phyloP scores from a whole-genome alignment of 2,113 vertebrate species.

The Microcebus tavaratra region DNA sequence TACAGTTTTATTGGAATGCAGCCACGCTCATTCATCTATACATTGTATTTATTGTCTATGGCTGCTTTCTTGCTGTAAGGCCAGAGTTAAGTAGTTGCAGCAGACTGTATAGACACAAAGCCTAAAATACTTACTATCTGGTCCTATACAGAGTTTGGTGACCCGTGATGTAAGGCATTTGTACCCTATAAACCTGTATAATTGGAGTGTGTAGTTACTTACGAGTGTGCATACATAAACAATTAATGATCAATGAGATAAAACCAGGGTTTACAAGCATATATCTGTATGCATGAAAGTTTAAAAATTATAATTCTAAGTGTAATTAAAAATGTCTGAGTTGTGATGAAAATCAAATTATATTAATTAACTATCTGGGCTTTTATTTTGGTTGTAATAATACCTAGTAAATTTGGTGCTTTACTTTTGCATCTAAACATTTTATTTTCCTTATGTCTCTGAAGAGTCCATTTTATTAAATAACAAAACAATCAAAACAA shows the following conservation, averaged over 20 bases:
- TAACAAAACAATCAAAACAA: background rate
- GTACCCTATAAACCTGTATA: background rate
- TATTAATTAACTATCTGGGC: constrained; percentile 38
- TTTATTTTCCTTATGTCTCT: constrained; percentile 30
- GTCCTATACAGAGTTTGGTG: background rate
- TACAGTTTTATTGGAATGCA: constrained; percentile 12
- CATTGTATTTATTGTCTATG: background rate
- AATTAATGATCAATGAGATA: constrained; percentile 14
- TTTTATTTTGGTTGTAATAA: constrained; percentile 54
- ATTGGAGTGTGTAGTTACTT: background rate
- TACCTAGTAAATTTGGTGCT: constrained; percentile 23
- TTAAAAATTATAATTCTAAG: constrained; percentile 55
- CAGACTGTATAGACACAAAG: background rate
- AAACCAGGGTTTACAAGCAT: constrained; percentile 20
- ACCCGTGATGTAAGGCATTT: background rate
- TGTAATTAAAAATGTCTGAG: constrained; percentile 57
- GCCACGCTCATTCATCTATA: background rate
- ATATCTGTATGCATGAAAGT: constrained; percentile 14
- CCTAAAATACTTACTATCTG: background rate
- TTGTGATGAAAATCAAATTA: constrained; percentile 65
- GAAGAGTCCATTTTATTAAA: constrained; percentile 31
- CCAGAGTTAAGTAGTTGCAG: background rate
- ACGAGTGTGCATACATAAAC: background rate
- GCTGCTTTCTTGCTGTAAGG: background rate
- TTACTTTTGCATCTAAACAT: constrained; percentile 51